Conservation (phyloP, 2,113 vertebrate species). For the Balaeniceps rex region DNA sequence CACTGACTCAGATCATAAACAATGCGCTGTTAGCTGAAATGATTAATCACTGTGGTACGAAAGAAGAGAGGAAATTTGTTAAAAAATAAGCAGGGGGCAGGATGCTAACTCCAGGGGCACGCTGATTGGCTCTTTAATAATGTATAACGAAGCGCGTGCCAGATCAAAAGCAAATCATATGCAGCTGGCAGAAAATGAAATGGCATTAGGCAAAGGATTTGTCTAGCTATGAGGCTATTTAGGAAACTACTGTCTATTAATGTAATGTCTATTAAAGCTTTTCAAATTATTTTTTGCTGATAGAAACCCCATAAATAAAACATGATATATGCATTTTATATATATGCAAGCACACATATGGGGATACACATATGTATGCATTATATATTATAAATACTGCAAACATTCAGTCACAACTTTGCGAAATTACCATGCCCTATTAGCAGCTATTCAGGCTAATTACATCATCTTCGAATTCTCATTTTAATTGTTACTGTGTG, state of each 20-base stretch:
- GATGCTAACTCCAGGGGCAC: slow-evolving; percentile 60
- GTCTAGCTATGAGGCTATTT: slow-evolving; percentile 54
- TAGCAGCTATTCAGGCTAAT: background rate
- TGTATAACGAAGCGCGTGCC: slow-evolving; percentile 61
- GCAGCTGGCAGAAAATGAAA: slow-evolving; percentile 54
- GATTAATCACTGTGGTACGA: slow-evolving; percentile 71
- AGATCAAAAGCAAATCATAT: slow-evolving; percentile 69
- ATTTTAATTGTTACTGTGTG: background rate
- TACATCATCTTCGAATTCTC: background rate
- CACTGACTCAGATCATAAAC: slow-evolving; percentile 67
- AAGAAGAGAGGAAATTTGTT: slow-evolving; percentile 72
- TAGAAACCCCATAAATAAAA: slow-evolving; percentile 16
- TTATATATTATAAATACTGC: background rate
- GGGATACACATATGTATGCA: background rate
- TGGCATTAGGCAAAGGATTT: slow-evolving; percentile 57
- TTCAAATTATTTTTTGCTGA: slow-evolving; percentile 44
- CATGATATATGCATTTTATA: background rate
- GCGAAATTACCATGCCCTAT: background rate
- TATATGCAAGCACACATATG: background rate
- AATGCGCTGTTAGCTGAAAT: slow-evolving; percentile 43
- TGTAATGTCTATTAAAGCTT: slow-evolving; percentile 39
- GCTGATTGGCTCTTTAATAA: slow-evolving; percentile 68
- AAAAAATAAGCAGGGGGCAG: slow-evolving; percentile 66
- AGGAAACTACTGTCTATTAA: slow-evolving; percentile 48
- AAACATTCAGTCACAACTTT: background rate